phyloP scores from a whole-genome alignment of 2,113 vertebrate species.

The Heterocephalus glaber region DNA sequence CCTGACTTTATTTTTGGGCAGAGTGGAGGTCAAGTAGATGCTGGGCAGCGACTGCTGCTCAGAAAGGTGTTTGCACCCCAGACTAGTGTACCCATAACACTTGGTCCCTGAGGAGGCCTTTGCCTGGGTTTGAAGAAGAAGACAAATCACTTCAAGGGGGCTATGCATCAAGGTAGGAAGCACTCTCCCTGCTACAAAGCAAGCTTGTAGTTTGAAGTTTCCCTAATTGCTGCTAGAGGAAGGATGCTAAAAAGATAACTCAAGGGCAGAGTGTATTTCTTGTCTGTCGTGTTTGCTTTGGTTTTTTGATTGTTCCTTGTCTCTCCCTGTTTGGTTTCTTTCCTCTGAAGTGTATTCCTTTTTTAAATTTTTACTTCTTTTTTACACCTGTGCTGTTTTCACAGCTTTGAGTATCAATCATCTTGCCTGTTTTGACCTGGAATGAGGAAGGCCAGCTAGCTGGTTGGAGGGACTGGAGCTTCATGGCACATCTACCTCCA shows the following conservation, averaged over 20 bases:
- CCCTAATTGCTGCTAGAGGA: conserved; percentile 48
- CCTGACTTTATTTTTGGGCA: not conserved
- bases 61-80: not conserved
- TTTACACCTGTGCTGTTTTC: not conserved
- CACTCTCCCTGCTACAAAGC: conserved; percentile 1
- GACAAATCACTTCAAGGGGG: not conserved
- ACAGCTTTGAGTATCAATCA: not conserved
- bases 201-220: not conserved
- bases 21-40: not conserved
- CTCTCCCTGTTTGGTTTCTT: not conserved
- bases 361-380: not conserved
- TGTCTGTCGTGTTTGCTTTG: not conserved
- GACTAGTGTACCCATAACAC: not conserved
- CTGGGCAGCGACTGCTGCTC: not conserved
- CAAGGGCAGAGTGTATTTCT: not conserved
- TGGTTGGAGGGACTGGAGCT: not conserved
- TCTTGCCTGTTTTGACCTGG: not conserved
- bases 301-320: conserved; percentile 3
- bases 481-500: not conserved
- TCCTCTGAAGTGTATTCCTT: not conserved
- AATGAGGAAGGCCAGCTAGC: not conserved
- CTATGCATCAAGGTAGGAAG: not conserved
- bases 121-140: not conserved
- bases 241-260: conserved; percentile 31
- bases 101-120: not conserved